Evolutionary conservation across 2,888 invertebrate genomes (phyloP).

Genomic region (Pachymerium ferrugineum): DNA sequence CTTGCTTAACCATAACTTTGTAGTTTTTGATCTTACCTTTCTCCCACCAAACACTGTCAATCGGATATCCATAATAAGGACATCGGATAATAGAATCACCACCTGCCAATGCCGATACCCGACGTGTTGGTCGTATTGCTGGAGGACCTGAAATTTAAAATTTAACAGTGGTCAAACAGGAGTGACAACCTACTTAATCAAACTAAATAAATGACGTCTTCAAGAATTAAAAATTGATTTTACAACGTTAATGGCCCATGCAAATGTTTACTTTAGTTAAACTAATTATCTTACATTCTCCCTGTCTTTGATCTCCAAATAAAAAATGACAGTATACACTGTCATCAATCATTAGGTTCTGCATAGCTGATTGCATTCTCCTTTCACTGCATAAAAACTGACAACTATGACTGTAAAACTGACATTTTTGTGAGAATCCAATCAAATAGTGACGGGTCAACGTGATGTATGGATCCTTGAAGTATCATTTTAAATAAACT

Average conservation of each 20-base stretch:
- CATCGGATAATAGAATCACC: conserved; percentile 51
- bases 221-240: not conserved
- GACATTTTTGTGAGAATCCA: not conserved
- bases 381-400: not conserved
- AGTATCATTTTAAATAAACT: not conserved
- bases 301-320: no score
- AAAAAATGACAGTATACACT: not conserved
- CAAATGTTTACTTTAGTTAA: no score
- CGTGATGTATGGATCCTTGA: not conserved
- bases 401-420: not conserved
- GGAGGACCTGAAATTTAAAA: conserved; percentile 30
- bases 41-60: conserved; percentile 90
- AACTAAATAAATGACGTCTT: not conserved
- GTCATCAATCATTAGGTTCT: not conserved
- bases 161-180: no score
- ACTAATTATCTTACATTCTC: no score
- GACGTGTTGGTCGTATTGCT: conserved; percentile 33
- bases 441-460: no score
- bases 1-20: no score
- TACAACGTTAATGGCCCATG: no score
- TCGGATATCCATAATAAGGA: conserved; percentile 91
- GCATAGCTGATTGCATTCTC: not conserved
- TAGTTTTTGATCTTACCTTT: conserved; percentile 70
- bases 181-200: no score
- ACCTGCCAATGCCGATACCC: conserved; percentile 33